Conservation (phyloP, 2,797 vertebrate genomes). For the Zenarchopterus dispar region DNA sequence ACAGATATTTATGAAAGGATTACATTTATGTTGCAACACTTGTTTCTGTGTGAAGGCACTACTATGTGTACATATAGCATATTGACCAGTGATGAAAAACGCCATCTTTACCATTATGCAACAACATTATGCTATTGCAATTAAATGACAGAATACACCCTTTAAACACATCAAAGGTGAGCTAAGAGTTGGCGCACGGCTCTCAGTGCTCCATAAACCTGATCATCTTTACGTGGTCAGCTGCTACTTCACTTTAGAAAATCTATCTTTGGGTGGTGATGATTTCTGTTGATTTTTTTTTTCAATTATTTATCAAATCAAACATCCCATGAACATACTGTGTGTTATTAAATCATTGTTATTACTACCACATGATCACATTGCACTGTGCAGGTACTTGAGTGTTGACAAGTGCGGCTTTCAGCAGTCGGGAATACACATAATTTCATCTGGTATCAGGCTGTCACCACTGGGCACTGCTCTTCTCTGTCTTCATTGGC, state of each 20-base stretch:
- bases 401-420: constrained; percentile 14
- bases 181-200: background rate
- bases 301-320: constrained; percentile 7
- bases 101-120: background rate
- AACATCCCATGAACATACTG: constrained; percentile 11
- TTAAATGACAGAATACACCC: too few species aligned
- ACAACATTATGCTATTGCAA: background rate
- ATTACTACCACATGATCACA: constrained; percentile 22
- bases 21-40: background rate
- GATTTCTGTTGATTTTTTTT: background rate
- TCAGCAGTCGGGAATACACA: constrained; percentile 6
- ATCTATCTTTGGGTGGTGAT: background rate
- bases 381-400: constrained; percentile 24
- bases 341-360: constrained; percentile 38
- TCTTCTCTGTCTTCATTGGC: constrained; percentile 23
- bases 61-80: background rate
- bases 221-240: too few species aligned
- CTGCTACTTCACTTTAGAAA: background rate
- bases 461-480: constrained; percentile 8
- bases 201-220: background rate
- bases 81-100: background rate
- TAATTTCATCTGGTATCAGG: constrained; percentile 44
- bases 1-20: background rate
- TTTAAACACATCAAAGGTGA: too few species aligned
- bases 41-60: background rate